These are phyloP conservation scores for Enteromius afrohamiltoni DNA, from an alignment of 2,797 vertebrate genomes.

Conservation along the genomic window DNA sequence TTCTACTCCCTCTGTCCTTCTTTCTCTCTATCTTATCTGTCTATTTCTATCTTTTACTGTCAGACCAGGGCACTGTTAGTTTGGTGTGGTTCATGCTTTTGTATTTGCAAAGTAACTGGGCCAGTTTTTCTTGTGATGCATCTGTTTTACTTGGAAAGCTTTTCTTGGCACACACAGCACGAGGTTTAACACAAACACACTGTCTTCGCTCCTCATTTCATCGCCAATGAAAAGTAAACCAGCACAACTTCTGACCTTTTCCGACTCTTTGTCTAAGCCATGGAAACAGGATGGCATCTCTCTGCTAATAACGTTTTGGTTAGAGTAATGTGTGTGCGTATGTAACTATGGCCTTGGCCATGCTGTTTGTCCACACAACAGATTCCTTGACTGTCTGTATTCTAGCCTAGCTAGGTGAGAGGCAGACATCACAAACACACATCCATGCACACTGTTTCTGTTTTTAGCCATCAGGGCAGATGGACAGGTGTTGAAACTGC, in stretches of 20 bases:
- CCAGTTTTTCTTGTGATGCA: slow-evolving; percentile 23
- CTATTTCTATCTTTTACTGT: slow-evolving; percentile 27
- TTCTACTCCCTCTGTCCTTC: slow-evolving; percentile 1
- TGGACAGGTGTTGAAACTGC: slow-evolving; percentile 65
- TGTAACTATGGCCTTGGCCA: slow-evolving; percentile 54
- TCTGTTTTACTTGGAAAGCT: slow-evolving; percentile 30
- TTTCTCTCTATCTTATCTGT: slow-evolving; percentile 1
- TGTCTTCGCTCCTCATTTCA: background rate
- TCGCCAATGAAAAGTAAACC: slow-evolving; percentile 16
- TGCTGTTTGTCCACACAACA: slow-evolving; percentile 51
- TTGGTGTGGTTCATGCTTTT: slow-evolving; percentile 30
- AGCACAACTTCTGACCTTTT: slow-evolving; percentile 35
- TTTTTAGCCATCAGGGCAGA: slow-evolving; percentile 61
- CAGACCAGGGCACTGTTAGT: slow-evolving; percentile 24
- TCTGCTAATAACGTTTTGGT: slow-evolving; percentile 16
- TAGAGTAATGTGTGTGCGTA: slow-evolving; percentile 29
- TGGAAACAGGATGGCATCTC: slow-evolving; percentile 34
- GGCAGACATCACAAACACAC: slow-evolving; percentile 47
- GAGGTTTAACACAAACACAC: slow-evolving; percentile 10
- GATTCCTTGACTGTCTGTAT: slow-evolving; percentile 56
- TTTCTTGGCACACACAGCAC: slow-evolving; percentile 18
- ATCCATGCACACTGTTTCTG: slow-evolving; percentile 50
- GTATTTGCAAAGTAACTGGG: slow-evolving; percentile 21
- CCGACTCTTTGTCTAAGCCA: slow-evolving; percentile 33
- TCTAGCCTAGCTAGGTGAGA: slow-evolving; percentile 26